Percentiles rank a stretch among this genome's conserved stretches.
Evolutionary conservation across 2,797 vertebrate species (phyloP).

Genomic region (Bradypodion ventrale): DNA sequence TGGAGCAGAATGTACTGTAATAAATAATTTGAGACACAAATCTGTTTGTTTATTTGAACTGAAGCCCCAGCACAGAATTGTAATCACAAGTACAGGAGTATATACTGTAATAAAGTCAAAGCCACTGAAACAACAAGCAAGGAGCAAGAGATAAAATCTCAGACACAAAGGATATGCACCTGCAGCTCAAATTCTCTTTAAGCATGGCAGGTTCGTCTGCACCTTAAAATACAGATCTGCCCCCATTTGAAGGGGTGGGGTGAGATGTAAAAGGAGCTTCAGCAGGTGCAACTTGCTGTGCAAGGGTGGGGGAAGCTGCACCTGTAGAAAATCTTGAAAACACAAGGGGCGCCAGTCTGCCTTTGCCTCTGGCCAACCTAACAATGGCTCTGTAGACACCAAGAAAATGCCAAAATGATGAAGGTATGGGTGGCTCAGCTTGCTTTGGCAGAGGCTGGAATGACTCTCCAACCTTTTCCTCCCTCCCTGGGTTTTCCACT

Average conservation of each 20-base stretch:
- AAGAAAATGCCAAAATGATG: neutral
- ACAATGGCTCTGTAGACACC: neutral
- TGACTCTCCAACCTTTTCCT: neutral
- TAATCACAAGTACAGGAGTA: neutral
- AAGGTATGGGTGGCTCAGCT: neutral
- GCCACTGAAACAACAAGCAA: neutral
- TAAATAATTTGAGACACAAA: neutral
- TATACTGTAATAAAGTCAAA: neutral
- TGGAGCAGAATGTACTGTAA: neutral
- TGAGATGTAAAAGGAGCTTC: neutral
- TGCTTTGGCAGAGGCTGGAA: neutral
- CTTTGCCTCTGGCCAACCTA: neutral
- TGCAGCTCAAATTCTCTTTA: neutral
- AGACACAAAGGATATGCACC: neutral
- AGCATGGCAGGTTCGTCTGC: neutral
- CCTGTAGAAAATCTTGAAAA: neutral
- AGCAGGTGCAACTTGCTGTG: neutral
- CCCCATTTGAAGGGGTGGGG: neutral
- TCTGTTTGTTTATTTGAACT: neutral
- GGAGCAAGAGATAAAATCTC: neutral
- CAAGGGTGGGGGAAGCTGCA: neutral
- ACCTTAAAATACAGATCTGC: neutral
- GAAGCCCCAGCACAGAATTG: neutral
- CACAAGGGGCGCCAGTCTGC: too few relatives aligned
- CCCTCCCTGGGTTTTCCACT: neutral